These are phyloP conservation scores for Acanthococcus lagerstroemiae DNA, from an alignment of 2,888 invertebrate species.

Conservation along the genomic window DNA sequence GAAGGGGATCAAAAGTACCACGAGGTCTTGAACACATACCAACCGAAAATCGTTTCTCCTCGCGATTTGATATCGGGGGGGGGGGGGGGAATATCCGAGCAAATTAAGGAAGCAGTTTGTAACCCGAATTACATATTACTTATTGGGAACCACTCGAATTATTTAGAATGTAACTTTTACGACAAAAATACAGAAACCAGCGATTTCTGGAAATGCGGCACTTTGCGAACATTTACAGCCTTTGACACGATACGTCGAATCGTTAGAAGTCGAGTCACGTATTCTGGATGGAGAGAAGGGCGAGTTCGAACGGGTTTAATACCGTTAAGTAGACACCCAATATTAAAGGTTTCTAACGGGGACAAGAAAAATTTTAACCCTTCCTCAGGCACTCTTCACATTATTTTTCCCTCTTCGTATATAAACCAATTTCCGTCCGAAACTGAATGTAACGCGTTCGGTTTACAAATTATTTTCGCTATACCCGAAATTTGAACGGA, in stretches of 20 bases:
- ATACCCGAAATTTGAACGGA: conserved; percentile 16
- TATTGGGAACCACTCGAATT: conserved; percentile 19
- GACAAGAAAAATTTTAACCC: conserved; percentile 18
- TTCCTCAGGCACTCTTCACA: background rate
- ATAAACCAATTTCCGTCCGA: conserved; percentile 29
- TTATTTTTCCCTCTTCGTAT: conserved; percentile 23
- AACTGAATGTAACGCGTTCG: conserved; percentile 27
- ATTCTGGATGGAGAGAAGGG: conserved; percentile 4
- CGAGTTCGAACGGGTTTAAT: conserved; percentile 26
- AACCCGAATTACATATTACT: no score
- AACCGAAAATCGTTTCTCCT: no score
- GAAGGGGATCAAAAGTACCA: no score
- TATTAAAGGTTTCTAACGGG: conserved; percentile 24
- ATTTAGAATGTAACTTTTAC: conserved; percentile 20
- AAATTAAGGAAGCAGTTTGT: no score
- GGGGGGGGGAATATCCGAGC: no score
- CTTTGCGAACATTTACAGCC: conserved; percentile 28
- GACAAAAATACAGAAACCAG: conserved; percentile 7
- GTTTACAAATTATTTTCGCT: conserved; percentile 27
- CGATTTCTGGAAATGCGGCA: conserved; percentile 22
- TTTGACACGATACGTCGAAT: conserved; percentile 20
- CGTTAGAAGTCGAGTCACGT: conserved; percentile 25
- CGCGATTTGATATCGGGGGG: no score
- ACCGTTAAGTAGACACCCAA: conserved; percentile 28
- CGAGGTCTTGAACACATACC: no score